phyloP scores from a whole-genome alignment of 2,797 vertebrate species.

The Antrozous pallidus region DNA sequence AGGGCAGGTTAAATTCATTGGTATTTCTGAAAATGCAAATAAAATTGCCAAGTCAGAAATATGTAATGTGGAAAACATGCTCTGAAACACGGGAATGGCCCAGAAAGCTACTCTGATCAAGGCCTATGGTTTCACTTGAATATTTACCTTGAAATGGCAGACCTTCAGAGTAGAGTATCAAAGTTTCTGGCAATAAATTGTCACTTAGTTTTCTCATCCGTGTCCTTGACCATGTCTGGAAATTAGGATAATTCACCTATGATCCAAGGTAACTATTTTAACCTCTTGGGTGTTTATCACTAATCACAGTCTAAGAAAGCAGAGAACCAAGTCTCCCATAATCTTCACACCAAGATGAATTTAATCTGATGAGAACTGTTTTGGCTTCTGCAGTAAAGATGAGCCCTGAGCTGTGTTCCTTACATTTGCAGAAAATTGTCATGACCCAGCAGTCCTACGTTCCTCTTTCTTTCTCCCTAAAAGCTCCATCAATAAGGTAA shows the following conservation, averaged over 20 bases:
- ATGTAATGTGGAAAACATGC: neutral
- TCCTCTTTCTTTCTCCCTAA: neutral
- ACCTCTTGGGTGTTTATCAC: neutral
- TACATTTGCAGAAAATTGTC: constrained; percentile 24
- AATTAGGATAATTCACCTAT: neutral
- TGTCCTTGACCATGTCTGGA: neutral
- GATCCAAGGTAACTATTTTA: neutral
- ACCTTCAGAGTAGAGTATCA: neutral
- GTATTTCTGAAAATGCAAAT: neutral
- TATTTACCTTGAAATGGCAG: constrained; percentile 18
- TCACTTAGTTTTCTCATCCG: neutral
- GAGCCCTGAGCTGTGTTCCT: neutral
- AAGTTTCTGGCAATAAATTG: neutral
- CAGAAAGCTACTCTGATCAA: neutral
- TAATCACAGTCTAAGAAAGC: neutral
- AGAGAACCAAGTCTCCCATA: neutral
- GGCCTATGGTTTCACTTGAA: neutral
- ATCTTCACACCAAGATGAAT: neutral
- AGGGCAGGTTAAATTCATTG: neutral
- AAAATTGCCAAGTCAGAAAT: constrained; percentile 22
- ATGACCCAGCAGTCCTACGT: neutral
- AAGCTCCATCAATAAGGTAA: neutral
- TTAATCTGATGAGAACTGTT: neutral
- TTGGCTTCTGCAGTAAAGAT: neutral
- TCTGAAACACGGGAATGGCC: neutral